Base-by-base conservation (phyloP, 2,113 vertebrate genomes). In the Sinocyclocheilus anshuiensis region DNA sequence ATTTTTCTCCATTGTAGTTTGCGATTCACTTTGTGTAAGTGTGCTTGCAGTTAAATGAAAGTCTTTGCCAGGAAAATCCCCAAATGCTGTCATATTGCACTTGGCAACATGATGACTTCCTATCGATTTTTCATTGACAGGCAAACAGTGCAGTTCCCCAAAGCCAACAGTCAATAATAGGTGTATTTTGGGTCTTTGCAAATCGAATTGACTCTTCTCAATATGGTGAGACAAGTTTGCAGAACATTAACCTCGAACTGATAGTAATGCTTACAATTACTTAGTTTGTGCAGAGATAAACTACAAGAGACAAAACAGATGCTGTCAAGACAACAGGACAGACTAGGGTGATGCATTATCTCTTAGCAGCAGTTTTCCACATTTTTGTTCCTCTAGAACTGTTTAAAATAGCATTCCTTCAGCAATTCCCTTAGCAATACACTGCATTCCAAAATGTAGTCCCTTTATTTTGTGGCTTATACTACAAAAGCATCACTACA, bases 181-280 rank as follows among this genome's bases (percentile, higher is more conserved):
- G n/a, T 76, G 53, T 71, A 59, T 11, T 81, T 81, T 6, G 1
- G 8, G 42, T 26, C 63, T 71, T 76, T 80, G 55, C 84, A 80
- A 87, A 86, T 86, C 77, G 79, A 86, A 87, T 87, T 33, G 33
- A 26, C 10, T 72, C 67, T 55, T 85, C 55, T 48, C 18, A 59
- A 57, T 75, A 55, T 59, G 65, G 65, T 48, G 33, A 78, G 4
- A 53, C 48, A 48, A 57, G 71, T 88, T 86, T 88, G 78, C 42
- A 86, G n/a, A 71, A 83, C 61, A 88, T 92, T 86, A 85, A 86
- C 79, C 77, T 89, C 88, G 75, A 84, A 76, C 53, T 16, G 4
- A 67, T 83, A 53, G n/a, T 16, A 72, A 77, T 77, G 22, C 26
- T 26, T 16, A 57, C 36, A 57, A 20, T 20, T 50, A 63, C 11